Conservation (phyloP, 2,888 invertebrate genomes). For the Papilio demoleus region DNA sequence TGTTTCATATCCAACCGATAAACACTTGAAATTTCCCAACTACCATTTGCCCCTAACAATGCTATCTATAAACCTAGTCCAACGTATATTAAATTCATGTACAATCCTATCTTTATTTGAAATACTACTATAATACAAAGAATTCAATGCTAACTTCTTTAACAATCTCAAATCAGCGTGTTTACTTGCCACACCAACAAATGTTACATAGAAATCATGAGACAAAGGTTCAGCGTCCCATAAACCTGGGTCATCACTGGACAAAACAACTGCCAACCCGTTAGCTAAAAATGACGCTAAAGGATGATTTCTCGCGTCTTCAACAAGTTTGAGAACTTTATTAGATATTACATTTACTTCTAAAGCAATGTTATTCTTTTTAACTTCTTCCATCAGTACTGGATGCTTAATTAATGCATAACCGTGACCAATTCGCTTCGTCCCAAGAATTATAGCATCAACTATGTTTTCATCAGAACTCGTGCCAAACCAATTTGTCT, state of each 20-base stretch:
- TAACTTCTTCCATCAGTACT: slow-evolving; percentile 82
- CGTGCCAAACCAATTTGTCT: slow-evolving; percentile 89
- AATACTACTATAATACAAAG: slow-evolving; percentile 87
- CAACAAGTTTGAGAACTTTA: slow-evolving; percentile 87
- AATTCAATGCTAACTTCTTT: slow-evolving; percentile 90
- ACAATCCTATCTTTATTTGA: slow-evolving; percentile 65
- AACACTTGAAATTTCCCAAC: too few species aligned
- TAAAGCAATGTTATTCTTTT: slow-evolving; percentile 85
- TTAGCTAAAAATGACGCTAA: slow-evolving; percentile 85
- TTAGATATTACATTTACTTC: slow-evolving; percentile 93
- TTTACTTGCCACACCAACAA: slow-evolving; percentile 88
- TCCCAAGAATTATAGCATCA: slow-evolving; percentile 88
- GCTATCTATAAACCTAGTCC: slow-evolving; percentile 68
- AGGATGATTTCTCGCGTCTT: slow-evolving; percentile 91
- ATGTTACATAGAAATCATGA: slow-evolving; percentile 89
- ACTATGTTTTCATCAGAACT: slow-evolving; percentile 88
- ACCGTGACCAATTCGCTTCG: slow-evolving; percentile 90
- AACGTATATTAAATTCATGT: slow-evolving; percentile 70
- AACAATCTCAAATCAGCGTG: slow-evolving; percentile 87
- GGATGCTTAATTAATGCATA: slow-evolving; percentile 90
- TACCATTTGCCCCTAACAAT: slow-evolving; percentile 56
- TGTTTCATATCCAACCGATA: slow-evolving; percentile 28
- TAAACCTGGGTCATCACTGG: slow-evolving; percentile 90
- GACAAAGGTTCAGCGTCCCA: slow-evolving; percentile 89
- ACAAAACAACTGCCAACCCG: slow-evolving; percentile 88